Conservation (phyloP, 2,113 vertebrate species). For the Hiodon alosoides region DNA sequence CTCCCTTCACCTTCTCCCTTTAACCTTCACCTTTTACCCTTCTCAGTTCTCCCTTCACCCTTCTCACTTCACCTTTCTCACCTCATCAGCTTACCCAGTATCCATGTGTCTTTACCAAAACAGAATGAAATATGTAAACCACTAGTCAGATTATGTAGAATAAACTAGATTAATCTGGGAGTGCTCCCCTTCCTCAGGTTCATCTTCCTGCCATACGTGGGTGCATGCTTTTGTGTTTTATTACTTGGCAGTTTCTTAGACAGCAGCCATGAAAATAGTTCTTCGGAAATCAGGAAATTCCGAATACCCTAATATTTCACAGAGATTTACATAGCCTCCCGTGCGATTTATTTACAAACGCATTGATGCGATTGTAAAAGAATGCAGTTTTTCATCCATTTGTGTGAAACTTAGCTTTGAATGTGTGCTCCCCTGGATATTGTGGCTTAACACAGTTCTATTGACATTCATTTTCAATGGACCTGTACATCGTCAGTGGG, state of each 20-base stretch:
- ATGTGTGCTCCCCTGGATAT: background rate
- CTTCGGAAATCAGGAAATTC: background rate
- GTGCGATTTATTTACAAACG: background rate
- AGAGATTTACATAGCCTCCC: background rate
- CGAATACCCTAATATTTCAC: background rate
- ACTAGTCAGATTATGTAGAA: too few species aligned
- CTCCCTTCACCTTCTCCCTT: too few species aligned
- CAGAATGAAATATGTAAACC: too few species aligned
- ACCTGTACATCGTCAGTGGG: too few species aligned
- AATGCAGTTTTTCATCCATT: background rate
- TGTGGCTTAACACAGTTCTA: background rate
- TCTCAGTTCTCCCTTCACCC: too few species aligned
- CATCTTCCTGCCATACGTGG: background rate
- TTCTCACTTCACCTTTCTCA: too few species aligned
- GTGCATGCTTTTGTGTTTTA: background rate
- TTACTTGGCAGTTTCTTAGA: background rate
- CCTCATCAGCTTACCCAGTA: too few species aligned
- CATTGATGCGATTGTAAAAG: background rate
- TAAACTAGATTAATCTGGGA: background rate
- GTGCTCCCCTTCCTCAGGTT: background rate
- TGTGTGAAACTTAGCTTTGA: background rate
- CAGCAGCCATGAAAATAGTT: background rate
- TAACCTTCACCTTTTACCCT: too few species aligned
- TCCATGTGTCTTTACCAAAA: too few species aligned
- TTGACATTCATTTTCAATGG: background rate